Evolutionary conservation across 2,797 vertebrate genomes (phyloP), one percentile per base, ranked within the genome.

Genomic region (Glyptemys insculpta): DNA sequence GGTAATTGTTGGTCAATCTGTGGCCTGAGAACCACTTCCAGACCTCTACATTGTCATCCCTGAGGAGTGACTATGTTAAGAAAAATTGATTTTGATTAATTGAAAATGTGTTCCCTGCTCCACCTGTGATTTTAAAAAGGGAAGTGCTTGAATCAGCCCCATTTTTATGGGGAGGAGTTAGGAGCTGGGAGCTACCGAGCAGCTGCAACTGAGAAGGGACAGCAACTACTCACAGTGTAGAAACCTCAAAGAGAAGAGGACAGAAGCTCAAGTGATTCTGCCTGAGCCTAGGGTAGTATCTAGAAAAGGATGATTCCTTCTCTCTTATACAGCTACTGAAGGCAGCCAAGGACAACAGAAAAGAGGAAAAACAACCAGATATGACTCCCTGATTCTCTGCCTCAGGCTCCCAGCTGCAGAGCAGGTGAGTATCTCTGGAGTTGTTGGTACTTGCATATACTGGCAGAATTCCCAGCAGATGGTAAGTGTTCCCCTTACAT

Each of bases 401-500:
- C n/a, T 74, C 19, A 44, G 72, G 41, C 72, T 65, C 16, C 16
- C 16, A n/a, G 62, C 3, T 8, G 12, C 41, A 44, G 41, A 74
- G 41, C 74, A 47, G 31, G 44, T 81, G 19, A 85, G 44, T 14
- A 85, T 74, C 44, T 47, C 2, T 14, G 41, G 4, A 10, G 52
- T 29, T 76, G 29, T 79, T 41, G 72, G 41, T 27, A 74, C 12
- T 44, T 27, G 25, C 11, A 41, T 6, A 41, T 74, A 12, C 23
- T 25, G 23, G 12, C 11, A 37, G 72, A 74, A 74, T 44, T 25
- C 19, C 23, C 12, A 44, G 72, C 21, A 74, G 2, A 10, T 0
- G 2, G 47, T 0, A 2, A 79, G 34, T 0, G 49, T 8, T 44
- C 78, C 18, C 16, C 41, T 3, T 2, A 23, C n/a, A 10, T 10